Evolutionary conservation across 2,797 vertebrate genomes (phyloP).

Genomic region (Stomatorhinus walkeri): DNA sequence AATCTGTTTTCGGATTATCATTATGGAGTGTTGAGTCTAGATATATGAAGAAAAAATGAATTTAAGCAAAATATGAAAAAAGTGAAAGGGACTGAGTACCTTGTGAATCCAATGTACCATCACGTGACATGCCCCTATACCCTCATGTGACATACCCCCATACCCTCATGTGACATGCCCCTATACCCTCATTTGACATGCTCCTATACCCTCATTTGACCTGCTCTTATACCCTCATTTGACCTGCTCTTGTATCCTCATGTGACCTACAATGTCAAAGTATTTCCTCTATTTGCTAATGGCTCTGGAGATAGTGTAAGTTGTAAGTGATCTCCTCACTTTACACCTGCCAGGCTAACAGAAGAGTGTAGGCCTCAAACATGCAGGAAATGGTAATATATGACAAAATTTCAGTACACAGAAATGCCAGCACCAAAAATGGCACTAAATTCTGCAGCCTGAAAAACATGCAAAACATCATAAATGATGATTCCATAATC

Average conservation of each 20-base stretch:
- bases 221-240: background rate
- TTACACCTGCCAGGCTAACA: background rate
- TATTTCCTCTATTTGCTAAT: background rate
- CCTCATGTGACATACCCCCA: constrained; percentile 38
- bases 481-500: background rate
- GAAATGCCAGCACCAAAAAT: background rate
- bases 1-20: background rate
- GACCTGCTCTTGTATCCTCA: constrained; percentile 47
- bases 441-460: background rate
- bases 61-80: background rate
- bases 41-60: background rate
- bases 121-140: constrained; percentile 48
- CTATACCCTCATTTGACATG: constrained; percentile 63
- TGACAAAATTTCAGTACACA: background rate
- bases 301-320: background rate
- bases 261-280: constrained; percentile 51
- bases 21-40: background rate
- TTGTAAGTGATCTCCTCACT: background rate
- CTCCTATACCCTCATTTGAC: constrained; percentile 63
- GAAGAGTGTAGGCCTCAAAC: background rate
- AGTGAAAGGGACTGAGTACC: background rate
- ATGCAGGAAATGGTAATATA: background rate
- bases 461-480: background rate
- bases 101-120: background rate
- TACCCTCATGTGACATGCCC: background rate